phyloP scores from a whole-genome alignment of 2,888 invertebrate genomes.

The Eudasyphora cyanicolor region DNA sequence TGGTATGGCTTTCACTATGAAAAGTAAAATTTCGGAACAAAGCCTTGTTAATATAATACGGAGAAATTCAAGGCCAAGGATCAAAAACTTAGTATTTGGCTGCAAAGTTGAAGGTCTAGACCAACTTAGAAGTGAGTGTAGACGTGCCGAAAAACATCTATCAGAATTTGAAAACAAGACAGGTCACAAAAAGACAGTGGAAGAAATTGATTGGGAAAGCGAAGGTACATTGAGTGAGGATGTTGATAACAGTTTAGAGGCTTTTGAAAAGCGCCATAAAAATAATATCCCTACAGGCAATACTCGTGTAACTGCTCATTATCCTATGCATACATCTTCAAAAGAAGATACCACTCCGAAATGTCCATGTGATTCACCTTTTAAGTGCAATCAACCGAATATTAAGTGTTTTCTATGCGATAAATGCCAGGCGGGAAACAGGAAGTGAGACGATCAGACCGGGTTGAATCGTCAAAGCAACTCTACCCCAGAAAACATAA shows the following conservation, averaged over 20 bases:
- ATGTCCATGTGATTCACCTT: background rate
- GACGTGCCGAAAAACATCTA: conserved; percentile 3
- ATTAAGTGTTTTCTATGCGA: background rate
- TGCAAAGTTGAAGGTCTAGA: background rate
- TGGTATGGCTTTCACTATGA: background rate
- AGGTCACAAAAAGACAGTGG: background rate
- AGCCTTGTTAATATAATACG: background rate
- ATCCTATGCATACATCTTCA: background rate
- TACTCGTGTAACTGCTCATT: background rate
- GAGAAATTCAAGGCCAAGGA: background rate
- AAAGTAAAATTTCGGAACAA: background rate
- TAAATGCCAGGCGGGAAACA: background rate
- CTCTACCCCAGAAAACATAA: background rate
- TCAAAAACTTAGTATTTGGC: background rate
- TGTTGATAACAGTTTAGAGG: background rate
- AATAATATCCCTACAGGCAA: background rate
- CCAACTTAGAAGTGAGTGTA: background rate
- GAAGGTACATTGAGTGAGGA: background rate
- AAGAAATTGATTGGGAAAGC: background rate
- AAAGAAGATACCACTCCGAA: background rate
- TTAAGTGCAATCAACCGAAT: conserved; percentile 5
- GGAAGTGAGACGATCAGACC: background rate
- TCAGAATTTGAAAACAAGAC: background rate
- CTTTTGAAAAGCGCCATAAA: background rate
- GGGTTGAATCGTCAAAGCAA: background rate